Evolutionary conservation across 2,888 invertebrate species (phyloP).

Genomic region (Drosophila testacea): DNA sequence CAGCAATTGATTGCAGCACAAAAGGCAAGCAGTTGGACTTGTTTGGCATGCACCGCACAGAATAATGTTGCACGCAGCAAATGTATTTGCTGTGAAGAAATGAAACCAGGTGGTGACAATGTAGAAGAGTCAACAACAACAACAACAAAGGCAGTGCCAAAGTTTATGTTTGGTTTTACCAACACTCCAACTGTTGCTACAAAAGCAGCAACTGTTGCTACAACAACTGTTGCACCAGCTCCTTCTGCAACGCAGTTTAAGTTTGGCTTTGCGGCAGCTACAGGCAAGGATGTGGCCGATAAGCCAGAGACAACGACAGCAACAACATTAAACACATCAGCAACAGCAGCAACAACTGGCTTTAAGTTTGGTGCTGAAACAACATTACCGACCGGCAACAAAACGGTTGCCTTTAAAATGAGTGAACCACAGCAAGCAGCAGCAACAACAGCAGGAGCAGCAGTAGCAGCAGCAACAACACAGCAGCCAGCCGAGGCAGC

Average conservation of each 20-base stretch:
- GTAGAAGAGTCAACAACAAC: conserved; percentile 26
- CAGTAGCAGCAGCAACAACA: conserved; percentile 29
- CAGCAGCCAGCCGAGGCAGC: conserved; percentile 28
- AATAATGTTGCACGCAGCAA: conserved; percentile 86
- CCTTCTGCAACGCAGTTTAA: conserved; percentile 2
- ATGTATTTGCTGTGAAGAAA: conserved; percentile 87
- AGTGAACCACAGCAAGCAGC: conserved; percentile 30
- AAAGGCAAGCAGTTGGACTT: conserved; percentile 87
- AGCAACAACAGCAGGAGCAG: conserved; percentile 4
- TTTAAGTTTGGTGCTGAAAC: conserved; percentile 25
- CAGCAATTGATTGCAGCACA: conserved; percentile 82
- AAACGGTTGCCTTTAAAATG: conserved; percentile 52
- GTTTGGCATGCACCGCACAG: conserved; percentile 87
- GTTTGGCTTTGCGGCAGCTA: conserved; percentile 66
- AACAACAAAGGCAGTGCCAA: conserved; percentile 58
- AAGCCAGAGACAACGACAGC: conserved; percentile 16
- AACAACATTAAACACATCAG: conserved; percentile 21
- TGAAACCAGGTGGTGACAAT: conserved; percentile 84
- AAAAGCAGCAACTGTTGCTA: conserved; percentile 19
- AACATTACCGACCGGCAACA: conserved; percentile 22
- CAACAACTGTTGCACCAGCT: conserved; percentile 12
- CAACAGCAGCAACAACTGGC: conserved; percentile 24
- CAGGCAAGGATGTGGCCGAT: conserved; percentile 37
- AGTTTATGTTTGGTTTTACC: conserved; percentile 83
- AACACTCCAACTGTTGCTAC: conserved; percentile 23